Conservation (phyloP, 2,797 vertebrate genomes). For the Buphagus erythrorhynchus region DNA sequence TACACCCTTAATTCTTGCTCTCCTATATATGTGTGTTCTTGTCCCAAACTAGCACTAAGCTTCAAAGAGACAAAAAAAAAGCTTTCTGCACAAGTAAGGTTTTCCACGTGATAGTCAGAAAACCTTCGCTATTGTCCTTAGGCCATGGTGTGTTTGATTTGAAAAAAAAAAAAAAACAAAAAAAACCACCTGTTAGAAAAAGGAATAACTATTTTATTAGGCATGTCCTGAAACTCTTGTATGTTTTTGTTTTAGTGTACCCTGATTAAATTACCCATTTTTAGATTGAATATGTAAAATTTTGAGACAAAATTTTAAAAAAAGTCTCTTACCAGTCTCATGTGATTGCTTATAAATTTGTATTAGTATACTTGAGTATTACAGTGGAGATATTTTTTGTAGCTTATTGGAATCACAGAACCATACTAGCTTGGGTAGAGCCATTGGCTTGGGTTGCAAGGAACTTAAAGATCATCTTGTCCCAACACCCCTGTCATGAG, state of each 20-base stretch:
- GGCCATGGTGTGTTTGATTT: neutral
- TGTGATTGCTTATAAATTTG: neutral
- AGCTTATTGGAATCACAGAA: neutral
- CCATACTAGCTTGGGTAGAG: neutral
- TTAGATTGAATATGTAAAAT: constrained; percentile 59
- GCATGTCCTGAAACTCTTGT: neutral
- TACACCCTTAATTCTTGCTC: neutral
- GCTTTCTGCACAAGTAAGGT: neutral
- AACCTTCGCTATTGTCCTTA: neutral
- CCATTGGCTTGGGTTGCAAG: neutral
- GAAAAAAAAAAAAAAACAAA: neutral
- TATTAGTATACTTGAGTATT: neutral
- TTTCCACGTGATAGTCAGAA: neutral
- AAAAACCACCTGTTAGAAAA: neutral
- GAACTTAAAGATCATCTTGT: neutral
- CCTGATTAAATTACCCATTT: constrained; percentile 41
- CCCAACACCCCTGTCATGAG: rapidly evolving
- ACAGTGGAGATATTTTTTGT: neutral
- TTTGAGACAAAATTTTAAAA: constrained; percentile 67
- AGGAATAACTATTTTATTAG: constrained; percentile 48
- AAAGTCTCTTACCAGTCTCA: neutral
- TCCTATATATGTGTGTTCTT: neutral
- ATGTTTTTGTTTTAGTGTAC: constrained; percentile 46
- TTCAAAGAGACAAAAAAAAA: neutral
- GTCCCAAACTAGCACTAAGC: neutral